Evolutionary conservation across 2,888 invertebrate species (phyloP).

Genomic region (Cryptocephalus moraei): DNA sequence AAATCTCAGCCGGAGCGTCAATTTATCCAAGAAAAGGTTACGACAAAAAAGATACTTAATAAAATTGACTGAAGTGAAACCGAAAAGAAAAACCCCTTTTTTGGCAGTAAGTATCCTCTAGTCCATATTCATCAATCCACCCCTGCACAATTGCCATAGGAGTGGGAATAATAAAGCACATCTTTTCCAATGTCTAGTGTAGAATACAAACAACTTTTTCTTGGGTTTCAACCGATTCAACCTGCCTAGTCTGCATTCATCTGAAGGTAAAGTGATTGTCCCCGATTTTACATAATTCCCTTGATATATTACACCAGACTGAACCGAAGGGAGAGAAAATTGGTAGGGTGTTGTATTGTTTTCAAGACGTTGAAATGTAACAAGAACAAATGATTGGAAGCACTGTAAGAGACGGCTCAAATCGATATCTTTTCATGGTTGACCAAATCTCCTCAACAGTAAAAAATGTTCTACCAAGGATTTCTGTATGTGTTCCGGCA

Average conservation of each 20-base stretch:
- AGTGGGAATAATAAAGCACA: no score
- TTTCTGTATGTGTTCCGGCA: conserved; percentile 1
- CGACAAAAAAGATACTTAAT: no score
- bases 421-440: conserved; percentile 10
- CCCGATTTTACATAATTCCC: conserved; percentile 6
- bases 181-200: no score
- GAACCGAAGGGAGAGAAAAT: conserved; percentile 6
- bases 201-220: conserved; percentile 6
- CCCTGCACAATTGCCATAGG: no score
- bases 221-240: conserved; percentile 6
- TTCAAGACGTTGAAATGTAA: conserved; percentile 10
- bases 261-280: conserved; percentile 10
- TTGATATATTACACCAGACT: conserved; percentile 3
- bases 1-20: no score
- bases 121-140: no score
- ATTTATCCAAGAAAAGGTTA: no score
- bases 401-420: conserved; percentile 7
- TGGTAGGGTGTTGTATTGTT: conserved; percentile 8
- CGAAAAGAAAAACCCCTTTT: no score
- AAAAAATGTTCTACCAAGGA: conserved; percentile 4
- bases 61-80: no score
- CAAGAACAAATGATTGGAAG: conserved; percentile 10
- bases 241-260: conserved; percentile 9
- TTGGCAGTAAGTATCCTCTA: no score
- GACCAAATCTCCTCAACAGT: conserved; percentile 5